Conservation (phyloP, 1,140 invertebrate genomes). For the Drosophila takahashii region DNA sequence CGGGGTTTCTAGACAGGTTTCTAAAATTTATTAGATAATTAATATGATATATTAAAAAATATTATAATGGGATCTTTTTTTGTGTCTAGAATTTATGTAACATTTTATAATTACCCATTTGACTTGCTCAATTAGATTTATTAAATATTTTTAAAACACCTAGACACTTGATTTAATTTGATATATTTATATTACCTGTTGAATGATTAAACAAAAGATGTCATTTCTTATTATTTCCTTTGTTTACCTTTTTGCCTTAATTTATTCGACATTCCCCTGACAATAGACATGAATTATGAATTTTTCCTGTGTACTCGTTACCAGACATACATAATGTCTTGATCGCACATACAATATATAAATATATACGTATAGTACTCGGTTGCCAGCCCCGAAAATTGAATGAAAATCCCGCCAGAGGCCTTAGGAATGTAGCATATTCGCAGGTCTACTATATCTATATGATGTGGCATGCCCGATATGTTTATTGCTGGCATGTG, state of each 20-base stretch:
- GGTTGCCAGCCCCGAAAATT: conserved; percentile 61
- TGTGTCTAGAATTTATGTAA: too few species aligned
- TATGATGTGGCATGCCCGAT: conserved; percentile 9
- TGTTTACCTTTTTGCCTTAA: neutral
- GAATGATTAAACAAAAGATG: neutral
- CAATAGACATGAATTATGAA: conserved; percentile 15
- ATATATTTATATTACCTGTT: neutral
- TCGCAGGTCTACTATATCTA: conserved; percentile 52
- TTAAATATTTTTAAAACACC: neutral
- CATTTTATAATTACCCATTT: too few species aligned
- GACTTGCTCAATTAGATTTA: neutral
- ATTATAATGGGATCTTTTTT: too few species aligned
- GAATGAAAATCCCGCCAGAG: conserved; percentile 71
- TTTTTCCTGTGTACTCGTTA: conserved; percentile 29
- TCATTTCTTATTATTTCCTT: neutral
- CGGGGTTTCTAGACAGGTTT: neutral
- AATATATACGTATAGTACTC: conserved; percentile 3
- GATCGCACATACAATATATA: conserved; percentile 9
- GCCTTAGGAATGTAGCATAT: conserved; percentile 76
- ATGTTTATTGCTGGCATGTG: conserved; percentile 36
- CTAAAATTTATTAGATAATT: too few species aligned
- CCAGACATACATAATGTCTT: conserved; percentile 42
- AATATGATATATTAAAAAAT: too few species aligned
- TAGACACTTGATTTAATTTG: neutral
- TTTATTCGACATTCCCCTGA: conserved; percentile 3